Evolutionary conservation across 1,140 invertebrate species (phyloP).

Genomic region (Aphidius ervi): DNA sequence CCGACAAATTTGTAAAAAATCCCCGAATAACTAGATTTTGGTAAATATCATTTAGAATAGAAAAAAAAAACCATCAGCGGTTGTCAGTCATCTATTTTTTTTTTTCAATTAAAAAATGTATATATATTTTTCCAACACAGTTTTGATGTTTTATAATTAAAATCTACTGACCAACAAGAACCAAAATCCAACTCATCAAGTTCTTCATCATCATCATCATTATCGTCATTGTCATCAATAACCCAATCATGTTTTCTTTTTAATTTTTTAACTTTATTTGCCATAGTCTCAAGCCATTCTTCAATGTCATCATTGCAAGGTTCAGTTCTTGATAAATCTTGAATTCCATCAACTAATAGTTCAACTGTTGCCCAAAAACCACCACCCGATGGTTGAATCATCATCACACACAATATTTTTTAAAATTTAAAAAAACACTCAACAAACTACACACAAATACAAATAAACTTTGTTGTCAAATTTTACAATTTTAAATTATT

Average conservation of each 20-base stretch:
- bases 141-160: too few species aligned
- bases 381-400: constrained; percentile 21
- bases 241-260: not conserved
- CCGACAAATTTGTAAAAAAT: too few species aligned
- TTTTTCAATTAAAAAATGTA: too few species aligned
- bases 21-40: too few species aligned
- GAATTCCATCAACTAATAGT: constrained; percentile 27
- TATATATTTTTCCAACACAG: too few species aligned
- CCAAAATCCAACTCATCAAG: too few species aligned
- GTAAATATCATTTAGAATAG: too few species aligned
- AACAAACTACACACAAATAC: not conserved
- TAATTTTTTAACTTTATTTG: constrained; percentile 24
- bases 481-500: constrained; percentile 3
- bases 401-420: not conserved
- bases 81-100: too few species aligned
- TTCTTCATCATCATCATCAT: not conserved
- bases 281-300: constrained; percentile 36
- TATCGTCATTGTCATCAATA: constrained; percentile 20
- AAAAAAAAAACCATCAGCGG: too few species aligned
- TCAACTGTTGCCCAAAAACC: constrained; percentile 36
- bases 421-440: not conserved
- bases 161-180: too few species aligned
- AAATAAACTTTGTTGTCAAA: not conserved
- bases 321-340: constrained; percentile 17
- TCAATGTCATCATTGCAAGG: constrained; percentile 32